Conservation (phyloP, 2,113 vertebrate species). For the Cavia aperea region DNA sequence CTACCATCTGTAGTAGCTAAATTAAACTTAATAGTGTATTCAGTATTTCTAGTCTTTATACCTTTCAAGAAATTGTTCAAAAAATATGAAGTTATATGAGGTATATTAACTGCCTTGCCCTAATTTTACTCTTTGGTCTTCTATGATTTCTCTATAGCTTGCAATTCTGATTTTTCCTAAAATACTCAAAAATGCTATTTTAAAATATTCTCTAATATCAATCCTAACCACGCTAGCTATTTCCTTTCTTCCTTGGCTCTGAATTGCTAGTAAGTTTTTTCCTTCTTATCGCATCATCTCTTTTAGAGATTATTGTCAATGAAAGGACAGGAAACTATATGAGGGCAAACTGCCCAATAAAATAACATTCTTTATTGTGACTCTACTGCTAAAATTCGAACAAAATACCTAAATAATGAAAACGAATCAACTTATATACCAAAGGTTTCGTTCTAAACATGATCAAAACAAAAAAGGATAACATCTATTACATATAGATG, state of each 20-base stretch:
- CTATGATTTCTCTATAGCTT: neutral
- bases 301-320: neutral
- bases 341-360: neutral
- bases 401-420: neutral
- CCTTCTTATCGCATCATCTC: neutral
- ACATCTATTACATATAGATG: neutral
- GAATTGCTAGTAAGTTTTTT: neutral
- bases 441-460: neutral
- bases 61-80: neutral
- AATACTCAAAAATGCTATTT: neutral
- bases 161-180: neutral
- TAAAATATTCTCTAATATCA: neutral
- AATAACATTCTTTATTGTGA: neutral
- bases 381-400: neutral
- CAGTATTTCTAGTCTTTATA: neutral
- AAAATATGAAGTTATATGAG: neutral
- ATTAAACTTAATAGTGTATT: conserved; percentile 30
- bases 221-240: neutral
- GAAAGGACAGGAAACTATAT: neutral
- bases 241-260: neutral
- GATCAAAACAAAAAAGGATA: neutral
- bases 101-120: neutral
- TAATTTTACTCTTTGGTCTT: neutral
- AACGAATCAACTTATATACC: neutral
- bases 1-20: neutral